phyloP scores from a whole-genome alignment of 2,113 vertebrate genomes.

The Erpornis zantholeuca region DNA sequence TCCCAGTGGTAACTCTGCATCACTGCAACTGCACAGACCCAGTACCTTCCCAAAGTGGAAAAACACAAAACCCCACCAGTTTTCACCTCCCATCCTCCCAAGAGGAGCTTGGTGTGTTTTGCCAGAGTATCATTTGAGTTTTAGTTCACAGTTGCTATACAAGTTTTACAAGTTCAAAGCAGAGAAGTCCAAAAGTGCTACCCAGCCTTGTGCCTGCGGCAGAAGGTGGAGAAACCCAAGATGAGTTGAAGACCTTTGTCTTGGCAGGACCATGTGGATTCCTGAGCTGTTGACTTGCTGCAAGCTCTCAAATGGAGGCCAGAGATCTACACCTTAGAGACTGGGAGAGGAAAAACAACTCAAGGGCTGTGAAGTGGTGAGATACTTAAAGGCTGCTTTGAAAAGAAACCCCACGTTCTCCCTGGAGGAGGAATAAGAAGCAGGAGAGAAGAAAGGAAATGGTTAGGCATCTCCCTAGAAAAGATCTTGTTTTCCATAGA shows the following conservation, averaged over 20 bases:
- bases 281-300: constrained; percentile 31
- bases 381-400: not conserved
- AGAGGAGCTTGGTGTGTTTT: not conserved
- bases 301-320: not conserved
- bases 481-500: not conserved
- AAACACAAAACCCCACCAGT: not conserved
- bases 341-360: not conserved
- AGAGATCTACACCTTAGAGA: not conserved
- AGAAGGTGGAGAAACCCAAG: not conserved
- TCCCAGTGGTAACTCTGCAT: not conserved
- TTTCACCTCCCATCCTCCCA: not conserved
- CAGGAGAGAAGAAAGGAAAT: not conserved
- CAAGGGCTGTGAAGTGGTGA: not conserved
- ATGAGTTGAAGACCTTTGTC: not conserved
- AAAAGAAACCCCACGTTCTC: not conserved
- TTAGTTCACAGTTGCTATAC: not conserved
- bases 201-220: not conserved
- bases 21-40: not conserved
- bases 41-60: not conserved
- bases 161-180: constrained; percentile 13
- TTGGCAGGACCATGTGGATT: constrained; percentile 29
- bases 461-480: not conserved
- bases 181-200: not conserved
- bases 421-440: not conserved
- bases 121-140: not conserved